Percentiles rank a stretch among this genome's conserved stretches.
These are phyloP conservation scores for Zaprionus vittiger DNA, from an alignment of 1,140 invertebrate genomes.

Conservation along the genomic window DNA sequence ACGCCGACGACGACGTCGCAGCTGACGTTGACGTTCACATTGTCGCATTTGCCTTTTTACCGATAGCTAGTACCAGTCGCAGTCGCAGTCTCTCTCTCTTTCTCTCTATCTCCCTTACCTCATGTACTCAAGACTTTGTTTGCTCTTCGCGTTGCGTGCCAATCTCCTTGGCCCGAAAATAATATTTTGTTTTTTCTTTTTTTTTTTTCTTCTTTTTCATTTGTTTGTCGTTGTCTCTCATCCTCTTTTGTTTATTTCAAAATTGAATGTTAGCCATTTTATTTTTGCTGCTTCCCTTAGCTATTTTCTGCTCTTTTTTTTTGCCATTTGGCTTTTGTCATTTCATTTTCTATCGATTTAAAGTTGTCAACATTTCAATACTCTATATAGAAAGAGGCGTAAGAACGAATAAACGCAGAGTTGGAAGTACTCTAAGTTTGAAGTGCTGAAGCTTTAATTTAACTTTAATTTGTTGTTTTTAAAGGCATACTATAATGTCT, in stretches of 20 bases:
- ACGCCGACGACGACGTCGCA: neutral
- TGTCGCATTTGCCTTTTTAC: constrained; percentile 10
- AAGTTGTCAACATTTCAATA: constrained; percentile 40
- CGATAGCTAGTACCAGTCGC: constrained; percentile 14
- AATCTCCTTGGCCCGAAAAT: constrained; percentile 15
- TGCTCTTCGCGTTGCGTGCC: constrained; percentile 41
- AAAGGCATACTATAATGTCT: too few relatives aligned
- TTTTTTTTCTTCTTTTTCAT: neutral
- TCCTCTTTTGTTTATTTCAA: constrained; percentile 60
- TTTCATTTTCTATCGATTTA: constrained; percentile 60
- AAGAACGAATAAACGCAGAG: neutral
- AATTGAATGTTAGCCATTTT: constrained; percentile 65
- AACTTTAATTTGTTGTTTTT: too few relatives aligned
- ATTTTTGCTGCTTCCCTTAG: constrained; percentile 29
- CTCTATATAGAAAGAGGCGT: neutral
- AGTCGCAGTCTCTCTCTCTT: neutral
- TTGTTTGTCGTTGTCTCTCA: constrained; percentile 3
- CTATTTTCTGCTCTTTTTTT: constrained; percentile 1
- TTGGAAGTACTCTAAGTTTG: too few relatives aligned
- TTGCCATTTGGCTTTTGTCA: constrained; percentile 35
- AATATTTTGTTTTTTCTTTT: neutral
- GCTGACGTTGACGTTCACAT: neutral
- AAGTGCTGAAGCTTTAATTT: neutral
- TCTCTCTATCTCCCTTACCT: constrained; percentile 31
- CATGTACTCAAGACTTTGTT: constrained; percentile 30